Percentiles rank a stretch among this genome's conserved stretches.
Conservation (phyloP, 2,888 invertebrate genomes). For the Spodoptera picta region DNA sequence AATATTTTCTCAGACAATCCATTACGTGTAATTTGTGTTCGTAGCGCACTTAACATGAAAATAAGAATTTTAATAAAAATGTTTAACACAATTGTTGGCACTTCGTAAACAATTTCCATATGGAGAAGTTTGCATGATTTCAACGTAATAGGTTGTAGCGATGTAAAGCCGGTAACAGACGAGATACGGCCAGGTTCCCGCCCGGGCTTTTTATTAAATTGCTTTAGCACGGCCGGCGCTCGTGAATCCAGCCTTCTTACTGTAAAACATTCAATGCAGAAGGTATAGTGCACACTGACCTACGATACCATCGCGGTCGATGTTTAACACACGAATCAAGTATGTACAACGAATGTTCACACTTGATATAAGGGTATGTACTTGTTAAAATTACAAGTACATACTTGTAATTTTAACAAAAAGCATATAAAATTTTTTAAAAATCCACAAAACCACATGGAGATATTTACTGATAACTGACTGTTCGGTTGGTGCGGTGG, state of each 20-base stretch:
- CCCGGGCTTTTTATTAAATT: slow-evolving; percentile 76
- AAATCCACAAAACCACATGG: too few relatives aligned
- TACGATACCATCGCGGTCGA: not conserved
- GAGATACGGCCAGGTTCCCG: slow-evolving; percentile 48
- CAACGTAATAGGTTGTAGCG: slow-evolving; percentile 58
- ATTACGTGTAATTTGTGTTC: slow-evolving; percentile 19
- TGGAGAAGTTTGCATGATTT: slow-evolving; percentile 61
- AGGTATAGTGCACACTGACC: slow-evolving; percentile 14
- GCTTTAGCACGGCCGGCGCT: slow-evolving; percentile 60
- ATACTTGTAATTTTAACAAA: too few relatives aligned
- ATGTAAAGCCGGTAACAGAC: slow-evolving; percentile 49
- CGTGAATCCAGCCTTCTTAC: slow-evolving; percentile 55
- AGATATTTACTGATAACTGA: too few relatives aligned
- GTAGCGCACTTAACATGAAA: slow-evolving; percentile 27
- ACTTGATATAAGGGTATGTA: too few relatives aligned
- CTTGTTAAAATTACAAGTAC: too few relatives aligned
- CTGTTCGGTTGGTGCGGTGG: too few relatives aligned
- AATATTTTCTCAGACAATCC: slow-evolving; percentile 20
- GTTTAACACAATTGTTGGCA: slow-evolving; percentile 56
- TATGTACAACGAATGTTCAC: too few relatives aligned
- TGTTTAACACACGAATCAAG: not conserved
- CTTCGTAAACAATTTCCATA: slow-evolving; percentile 67
- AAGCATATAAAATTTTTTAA: too few relatives aligned
- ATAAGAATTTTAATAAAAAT: slow-evolving; percentile 53
- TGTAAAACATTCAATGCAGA: slow-evolving; percentile 13